Evolutionary conservation across 35 echinoderm and acorn worm genomes (phyloP), one percentile per base, ranked within the genome.

Genomic region (Apostichopus californicus): DNA sequence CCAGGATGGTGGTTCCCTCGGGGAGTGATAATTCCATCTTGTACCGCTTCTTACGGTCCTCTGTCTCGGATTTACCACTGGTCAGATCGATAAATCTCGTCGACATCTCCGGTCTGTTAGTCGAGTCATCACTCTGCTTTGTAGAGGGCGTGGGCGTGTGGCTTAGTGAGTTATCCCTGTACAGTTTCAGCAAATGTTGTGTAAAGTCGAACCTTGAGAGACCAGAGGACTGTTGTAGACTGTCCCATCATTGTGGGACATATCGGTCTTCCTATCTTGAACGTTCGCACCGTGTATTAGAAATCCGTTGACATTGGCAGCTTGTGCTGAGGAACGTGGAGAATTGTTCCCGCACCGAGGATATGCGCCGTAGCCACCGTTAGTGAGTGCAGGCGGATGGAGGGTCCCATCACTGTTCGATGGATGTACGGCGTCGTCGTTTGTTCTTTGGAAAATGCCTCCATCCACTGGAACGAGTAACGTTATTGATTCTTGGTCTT

Each of bases 1-100:
- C 70, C 13, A 73, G 70, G 70, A 73, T 73, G 70, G 70, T 73
- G 70, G 70, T 73, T 73, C 70, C 70, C 70, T 73, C 70, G 70
- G 70, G 70, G 70, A 73, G 13, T 21, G 70, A 73, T 21, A 73
- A 73, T 21, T 73, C 70, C 70, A 73, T 73, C 20, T 73, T 73
- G 70, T 73, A 73, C 20, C 70, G 70, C 70, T 73, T 73, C 70
- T 73, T 73, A 73, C 70, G 70, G 70, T 73, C 70, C 13, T 73
- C 70, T 73, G 70, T 13, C 70, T 73, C 70, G 70, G 13, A 73
- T 21, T 73, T 73, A 21, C 70, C 70, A 21, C 70, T 73, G 13
- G 70, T 73, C 70, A 73, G 20, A 73, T 73, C 70, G 70, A 73
- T 21, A 21, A 73, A 73, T 21, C 70, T 73, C 70, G 70, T 73